These are phyloP conservation scores for Chirona hameri DNA, from an alignment of 2,888 invertebrate genomes.

Conservation along the genomic window DNA sequence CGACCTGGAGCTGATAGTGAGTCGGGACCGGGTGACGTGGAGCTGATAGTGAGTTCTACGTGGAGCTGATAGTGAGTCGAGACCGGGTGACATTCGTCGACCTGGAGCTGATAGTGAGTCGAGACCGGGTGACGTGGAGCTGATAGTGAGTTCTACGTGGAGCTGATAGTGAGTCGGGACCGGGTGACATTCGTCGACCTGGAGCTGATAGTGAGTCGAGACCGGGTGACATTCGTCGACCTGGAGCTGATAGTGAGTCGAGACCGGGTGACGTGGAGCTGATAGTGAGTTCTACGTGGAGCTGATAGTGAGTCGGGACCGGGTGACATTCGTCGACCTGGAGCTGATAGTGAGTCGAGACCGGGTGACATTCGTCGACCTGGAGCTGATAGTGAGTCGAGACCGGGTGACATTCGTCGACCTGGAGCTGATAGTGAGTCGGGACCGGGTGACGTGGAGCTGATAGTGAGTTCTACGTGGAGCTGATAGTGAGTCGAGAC, in stretches of 20 bases:
- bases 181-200: conserved; percentile 74
- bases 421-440: conserved; percentile 75
- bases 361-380: conserved; percentile 68
- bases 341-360: conserved; percentile 66
- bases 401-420: conserved; percentile 62
- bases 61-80: conserved; percentile 69
- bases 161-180: conserved; percentile 63
- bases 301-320: conserved; percentile 59
- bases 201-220: conserved; percentile 67
- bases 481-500: conserved; percentile 63
- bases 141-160: conserved; percentile 93
- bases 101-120: conserved; percentile 75
- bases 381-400: conserved; percentile 70
- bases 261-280: too few species aligned
- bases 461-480: conserved; percentile 93
- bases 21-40: conserved; percentile 33
- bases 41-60: too few species aligned
- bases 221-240: conserved; percentile 63
- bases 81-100: conserved; percentile 62
- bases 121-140: too few species aligned
- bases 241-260: conserved; percentile 74
- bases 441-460: too few species aligned
- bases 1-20: conserved; percentile 83
- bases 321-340: conserved; percentile 76
- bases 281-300: conserved; percentile 95